A percentile compares a stretch with the other conserved stretches of the same genome.
Conservation (phyloP, 2,888 invertebrate species). For the Drosophila fungiperda region DNA sequence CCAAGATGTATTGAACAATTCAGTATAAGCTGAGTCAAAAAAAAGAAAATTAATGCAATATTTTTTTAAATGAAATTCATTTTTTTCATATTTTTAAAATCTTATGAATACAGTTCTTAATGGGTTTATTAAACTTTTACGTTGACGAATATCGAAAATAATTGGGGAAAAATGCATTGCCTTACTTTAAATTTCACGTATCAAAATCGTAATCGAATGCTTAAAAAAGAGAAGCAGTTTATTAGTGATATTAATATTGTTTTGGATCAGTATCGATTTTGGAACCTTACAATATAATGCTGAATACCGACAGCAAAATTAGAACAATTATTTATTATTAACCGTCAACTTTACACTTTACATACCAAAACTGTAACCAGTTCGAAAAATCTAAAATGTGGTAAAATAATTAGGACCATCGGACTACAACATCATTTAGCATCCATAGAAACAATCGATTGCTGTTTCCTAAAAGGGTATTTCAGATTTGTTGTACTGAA, state of each 20-base stretch:
- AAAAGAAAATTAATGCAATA: not conserved
- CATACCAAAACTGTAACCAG: too few species aligned
- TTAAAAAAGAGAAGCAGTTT: too few species aligned
- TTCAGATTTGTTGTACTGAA: not conserved
- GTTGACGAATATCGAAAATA: not conserved
- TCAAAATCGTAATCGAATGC: too few species aligned
- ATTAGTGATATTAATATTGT: too few species aligned
- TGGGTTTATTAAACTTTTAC: not conserved
- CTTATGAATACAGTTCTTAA: not conserved
- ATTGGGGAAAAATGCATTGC: rapidly evolving
- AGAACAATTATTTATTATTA: not conserved
- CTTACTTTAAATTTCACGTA: too few species aligned
- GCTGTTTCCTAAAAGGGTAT: not conserved
- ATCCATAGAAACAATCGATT: not conserved
- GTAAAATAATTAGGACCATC: too few species aligned
- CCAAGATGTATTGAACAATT: not conserved
- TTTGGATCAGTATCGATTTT: too few species aligned
- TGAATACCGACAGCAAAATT: too few species aligned
- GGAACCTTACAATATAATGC: not conserved
- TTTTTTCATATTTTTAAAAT: not conserved
- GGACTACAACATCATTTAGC: not conserved
- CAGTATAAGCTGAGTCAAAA: too few species aligned
- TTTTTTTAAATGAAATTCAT: not conserved
- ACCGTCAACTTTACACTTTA: too few species aligned
- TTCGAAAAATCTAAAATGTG: not conserved